Evolutionary conservation across 2,888 invertebrate genomes (phyloP), one percentile per base, ranked within the genome.

Genomic region (Aleiodes leptofemur): DNA sequence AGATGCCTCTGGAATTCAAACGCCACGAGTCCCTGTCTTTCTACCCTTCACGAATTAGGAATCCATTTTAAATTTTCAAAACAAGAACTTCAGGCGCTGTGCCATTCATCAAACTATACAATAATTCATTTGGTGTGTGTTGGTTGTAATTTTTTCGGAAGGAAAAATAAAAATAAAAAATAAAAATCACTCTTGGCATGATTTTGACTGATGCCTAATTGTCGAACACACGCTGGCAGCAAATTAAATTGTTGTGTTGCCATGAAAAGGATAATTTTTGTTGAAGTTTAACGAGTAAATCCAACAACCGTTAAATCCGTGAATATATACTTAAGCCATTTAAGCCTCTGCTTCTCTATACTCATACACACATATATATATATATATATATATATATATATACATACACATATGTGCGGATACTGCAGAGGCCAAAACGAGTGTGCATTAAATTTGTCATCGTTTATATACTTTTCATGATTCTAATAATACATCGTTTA

Each of bases 11-110:
- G 69, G 57, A 68, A 69, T 64, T 72, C 71, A 69, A 72, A 72
- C 75, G 75, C 73, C 64, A 34, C 72, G 61, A 48, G 59, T 53
- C 71, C 59, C 72, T 71, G 53, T 73, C 72, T 64, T 64, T 48
- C 64, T 64, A 64, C 48, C 68, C 75, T 76, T 72, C 69, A 75
- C 75, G 78, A 77, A 79, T 78, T 77, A 80, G 77, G 76, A 80
- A 80, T 78, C 78, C 77, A 77, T 77, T 80, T 80, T 76, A 78
- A 79, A 77, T 79, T 80, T 78, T 77, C 80, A 80, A 76, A 79
- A 78, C 78, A 80, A 78, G 23, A 73, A 76, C 73, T 78, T 74
- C 73, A 72, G 73, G 51, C 75, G 77, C 76, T 79, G 11, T 79
- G 11, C 31, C 51, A 68, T 68, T 68, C 51, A 68, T 68, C 68